A percentile compares a stretch with the other conserved stretches of the same genome.
phyloP scores from a whole-genome alignment of 2,888 invertebrate species.

The Epinotia ramella region DNA sequence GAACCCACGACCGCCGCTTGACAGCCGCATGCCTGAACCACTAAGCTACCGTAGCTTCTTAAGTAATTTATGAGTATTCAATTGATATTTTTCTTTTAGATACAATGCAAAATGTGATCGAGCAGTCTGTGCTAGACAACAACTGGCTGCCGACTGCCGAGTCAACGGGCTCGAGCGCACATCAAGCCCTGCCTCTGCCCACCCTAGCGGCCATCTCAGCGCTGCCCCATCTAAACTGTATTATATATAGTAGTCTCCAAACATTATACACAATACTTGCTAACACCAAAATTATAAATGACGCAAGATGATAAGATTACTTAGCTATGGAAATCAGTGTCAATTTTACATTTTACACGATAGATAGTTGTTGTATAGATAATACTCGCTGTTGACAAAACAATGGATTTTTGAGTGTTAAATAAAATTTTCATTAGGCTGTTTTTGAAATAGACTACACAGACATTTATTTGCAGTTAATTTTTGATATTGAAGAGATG shows the following conservation, averaged over 20 bases:
- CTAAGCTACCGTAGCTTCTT: no score
- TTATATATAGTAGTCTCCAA: conserved; percentile 56
- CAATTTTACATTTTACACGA: conserved; percentile 54
- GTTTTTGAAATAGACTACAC: not conserved
- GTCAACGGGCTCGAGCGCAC: conserved; percentile 66
- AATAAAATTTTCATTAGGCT: not conserved
- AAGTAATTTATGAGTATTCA: no score
- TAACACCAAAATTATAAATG: conserved; percentile 55
- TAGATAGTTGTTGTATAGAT: conserved; percentile 44
- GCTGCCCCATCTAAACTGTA: conserved; percentile 62
- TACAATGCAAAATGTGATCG: conserved; percentile 82
- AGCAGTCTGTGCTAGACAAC: conserved; percentile 83
- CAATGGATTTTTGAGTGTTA: not conserved
- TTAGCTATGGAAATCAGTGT: conserved; percentile 49
- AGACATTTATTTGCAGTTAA: no score
- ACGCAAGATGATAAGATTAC: conserved; percentile 72
- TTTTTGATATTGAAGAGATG: no score
- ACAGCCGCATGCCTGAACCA: no score
- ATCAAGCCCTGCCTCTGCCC: conserved; percentile 63
- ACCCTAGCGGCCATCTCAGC: conserved; percentile 61
- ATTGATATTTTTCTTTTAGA: conserved; percentile 59
- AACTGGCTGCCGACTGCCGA: conserved; percentile 81
- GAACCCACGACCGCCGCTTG: no score
- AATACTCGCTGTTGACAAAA: conserved; percentile 16
- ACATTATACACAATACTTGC: conserved; percentile 53